Conservation (phyloP, 2,797 vertebrate species). For the Clarias platycephalus region DNA sequence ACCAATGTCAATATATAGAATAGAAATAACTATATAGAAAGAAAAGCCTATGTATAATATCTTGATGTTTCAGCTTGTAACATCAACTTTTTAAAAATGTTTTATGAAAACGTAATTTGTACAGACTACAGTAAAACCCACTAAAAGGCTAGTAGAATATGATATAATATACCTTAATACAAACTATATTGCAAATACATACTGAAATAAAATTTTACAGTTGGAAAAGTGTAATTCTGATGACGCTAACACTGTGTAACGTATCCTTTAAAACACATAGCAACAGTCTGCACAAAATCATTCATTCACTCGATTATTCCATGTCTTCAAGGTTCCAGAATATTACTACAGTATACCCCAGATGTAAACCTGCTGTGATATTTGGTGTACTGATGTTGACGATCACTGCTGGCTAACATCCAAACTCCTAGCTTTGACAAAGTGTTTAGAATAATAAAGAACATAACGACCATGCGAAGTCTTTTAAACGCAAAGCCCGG, state of each 20-base stretch:
- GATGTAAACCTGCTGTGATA: neutral
- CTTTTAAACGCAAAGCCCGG: neutral
- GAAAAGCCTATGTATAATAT: neutral
- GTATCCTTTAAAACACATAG: neutral
- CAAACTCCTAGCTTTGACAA: neutral
- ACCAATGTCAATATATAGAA: neutral
- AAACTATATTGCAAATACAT: neutral
- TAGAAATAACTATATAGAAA: neutral
- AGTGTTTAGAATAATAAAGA: neutral
- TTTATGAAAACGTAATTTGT: neutral
- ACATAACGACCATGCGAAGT: neutral
- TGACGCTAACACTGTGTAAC: neutral
- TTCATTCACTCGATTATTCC: neutral
- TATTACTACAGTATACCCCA: neutral
- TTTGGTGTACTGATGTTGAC: neutral
- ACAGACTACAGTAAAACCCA: neutral
- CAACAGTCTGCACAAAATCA: neutral
- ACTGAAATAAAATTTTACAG: neutral
- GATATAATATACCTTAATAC: neutral
- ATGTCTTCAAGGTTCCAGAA: neutral
- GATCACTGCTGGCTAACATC: constrained; percentile 1
- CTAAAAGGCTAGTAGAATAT: neutral
- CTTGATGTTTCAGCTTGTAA: neutral
- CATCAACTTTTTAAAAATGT: neutral
- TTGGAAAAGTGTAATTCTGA: neutral